Conservation (phyloP, 2,113 vertebrate species). For the Elephas maximus region DNA sequence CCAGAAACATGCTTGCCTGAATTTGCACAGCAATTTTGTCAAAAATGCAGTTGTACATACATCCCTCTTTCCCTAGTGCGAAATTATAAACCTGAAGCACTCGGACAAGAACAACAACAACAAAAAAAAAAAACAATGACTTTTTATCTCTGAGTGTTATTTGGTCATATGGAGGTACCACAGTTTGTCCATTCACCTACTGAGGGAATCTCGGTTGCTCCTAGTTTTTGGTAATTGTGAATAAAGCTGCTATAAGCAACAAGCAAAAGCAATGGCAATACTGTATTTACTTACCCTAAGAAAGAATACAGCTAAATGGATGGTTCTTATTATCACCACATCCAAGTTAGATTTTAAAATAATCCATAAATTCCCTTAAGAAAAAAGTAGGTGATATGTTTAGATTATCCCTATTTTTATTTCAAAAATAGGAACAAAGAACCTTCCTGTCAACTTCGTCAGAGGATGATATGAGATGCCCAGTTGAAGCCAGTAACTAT, state of each 20-base stretch:
- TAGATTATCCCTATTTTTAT: not conserved
- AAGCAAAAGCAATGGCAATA: not conserved
- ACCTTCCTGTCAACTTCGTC: not conserved
- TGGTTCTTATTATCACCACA: not conserved
- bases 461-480: not conserved
- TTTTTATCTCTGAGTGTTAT: not conserved
- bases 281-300: not conserved
- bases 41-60: not conserved
- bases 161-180: not conserved
- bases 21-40: not conserved
- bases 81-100: constrained; percentile 33
- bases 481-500: not conserved
- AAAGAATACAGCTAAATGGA: not conserved
- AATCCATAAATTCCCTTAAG: not conserved
- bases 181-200: not conserved
- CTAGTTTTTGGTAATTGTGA: not conserved
- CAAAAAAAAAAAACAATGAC: not conserved
- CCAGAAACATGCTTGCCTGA: not conserved
- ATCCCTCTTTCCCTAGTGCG: not conserved
- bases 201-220: not conserved
- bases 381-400: not conserved
- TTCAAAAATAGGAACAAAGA: constrained; percentile 23
- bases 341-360: not conserved
- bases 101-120: constrained; percentile 1
- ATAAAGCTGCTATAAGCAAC: not conserved